Base-by-base conservation (phyloP, 2,113 vertebrate species). In the Brachyhypopomus gauderio region DNA sequence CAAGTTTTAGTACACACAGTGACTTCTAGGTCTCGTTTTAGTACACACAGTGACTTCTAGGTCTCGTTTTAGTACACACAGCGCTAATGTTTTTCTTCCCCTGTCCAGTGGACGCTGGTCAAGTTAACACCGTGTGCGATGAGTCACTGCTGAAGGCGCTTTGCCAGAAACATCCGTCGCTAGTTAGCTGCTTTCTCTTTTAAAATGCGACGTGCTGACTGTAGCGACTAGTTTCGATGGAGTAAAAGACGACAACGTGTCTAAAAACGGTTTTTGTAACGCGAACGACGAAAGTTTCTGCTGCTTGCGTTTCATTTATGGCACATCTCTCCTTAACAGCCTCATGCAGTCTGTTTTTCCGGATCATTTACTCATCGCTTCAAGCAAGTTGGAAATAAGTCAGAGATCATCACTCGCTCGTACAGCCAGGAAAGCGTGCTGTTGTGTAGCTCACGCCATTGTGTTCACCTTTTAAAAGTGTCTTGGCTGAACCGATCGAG, bases 1-100 rank as follows among this genome's bases (percentile, higher is more conserved):
- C n/a, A n/a, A n/a, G n/a, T n/a, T n/a, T n/a, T n/a, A n/a, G n/a
- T n/a, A n/a, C n/a, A 30, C 30, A n/a, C n/a, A n/a, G n/a, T n/a
- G n/a, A n/a, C 30, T 30, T 30, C 30, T 89, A 89, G 89, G 88
- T 92, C 88, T 85, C 89, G 86, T 90, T 92, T 86, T 87, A 84
- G 30, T 30, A 30, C 30, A 30, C 30, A 30, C 30, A 30, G 3
- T 30, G 1, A 30, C 30, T 30, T 30, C 30, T 89, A 89, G 89
- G 88, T 92, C 88, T 85, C 89, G 86, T 90, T 92, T 86, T 87
- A 84, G 86, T 87, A 89, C 87, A 89, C 80, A 63, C 79, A 84
- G 87, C 89, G 84, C 87, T 38, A 52, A 52, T 62, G 80, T 45
- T 76, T 77, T 80, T 72, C 34, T 62, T 79, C 52, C 60, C 73